These are phyloP conservation scores for Kryptopterus vitreolus DNA, from an alignment of 2,797 vertebrate species.

Conservation along the genomic window DNA sequence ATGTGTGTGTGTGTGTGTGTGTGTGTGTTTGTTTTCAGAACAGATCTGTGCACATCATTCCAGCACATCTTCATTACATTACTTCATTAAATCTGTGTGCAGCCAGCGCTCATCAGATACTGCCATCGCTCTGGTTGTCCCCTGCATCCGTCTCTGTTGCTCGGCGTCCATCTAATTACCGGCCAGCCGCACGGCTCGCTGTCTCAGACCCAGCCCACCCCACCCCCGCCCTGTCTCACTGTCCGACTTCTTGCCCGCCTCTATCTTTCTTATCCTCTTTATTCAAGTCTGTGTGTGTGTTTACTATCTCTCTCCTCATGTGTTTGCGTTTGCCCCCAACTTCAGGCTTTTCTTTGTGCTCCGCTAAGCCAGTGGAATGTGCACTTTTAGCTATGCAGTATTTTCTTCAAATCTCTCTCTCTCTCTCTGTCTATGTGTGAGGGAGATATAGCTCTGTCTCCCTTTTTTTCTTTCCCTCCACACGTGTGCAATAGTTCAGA, in stretches of 20 bases:
- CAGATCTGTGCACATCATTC: constrained; percentile 50
- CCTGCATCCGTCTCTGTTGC: constrained; percentile 46
- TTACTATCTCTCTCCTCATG: not conserved
- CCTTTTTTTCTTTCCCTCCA: constrained; percentile 12
- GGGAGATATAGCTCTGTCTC: not conserved
- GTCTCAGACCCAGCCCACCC: constrained; percentile 26
- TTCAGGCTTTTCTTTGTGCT: constrained; percentile 38
- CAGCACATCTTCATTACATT: constrained; percentile 59
- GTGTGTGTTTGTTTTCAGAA: not conserved
- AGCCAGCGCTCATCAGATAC: constrained; percentile 45
- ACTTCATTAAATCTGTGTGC: constrained; percentile 52
- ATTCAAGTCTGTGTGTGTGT: constrained; percentile 32
- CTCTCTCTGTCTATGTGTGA: not conserved
- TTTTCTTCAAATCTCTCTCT: not conserved
- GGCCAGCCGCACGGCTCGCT: constrained; percentile 42
- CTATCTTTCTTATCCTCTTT: constrained; percentile 38
- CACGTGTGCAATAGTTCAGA: constrained; percentile 41
- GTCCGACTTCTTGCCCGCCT: constrained; percentile 31
- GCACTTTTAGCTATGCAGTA: constrained; percentile 24
- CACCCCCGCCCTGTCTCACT: constrained; percentile 18
- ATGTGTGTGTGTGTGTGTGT: constrained; percentile 1
- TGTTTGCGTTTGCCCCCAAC: constrained; percentile 26
- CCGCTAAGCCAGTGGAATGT: constrained; percentile 36
- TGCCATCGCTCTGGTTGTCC: constrained; percentile 50
- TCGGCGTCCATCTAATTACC: constrained; percentile 52